A percentile compares a stretch with the other conserved stretches of the same genome.
Conservation (phyloP, 2,888 invertebrate species). For the Dione juno region DNA sequence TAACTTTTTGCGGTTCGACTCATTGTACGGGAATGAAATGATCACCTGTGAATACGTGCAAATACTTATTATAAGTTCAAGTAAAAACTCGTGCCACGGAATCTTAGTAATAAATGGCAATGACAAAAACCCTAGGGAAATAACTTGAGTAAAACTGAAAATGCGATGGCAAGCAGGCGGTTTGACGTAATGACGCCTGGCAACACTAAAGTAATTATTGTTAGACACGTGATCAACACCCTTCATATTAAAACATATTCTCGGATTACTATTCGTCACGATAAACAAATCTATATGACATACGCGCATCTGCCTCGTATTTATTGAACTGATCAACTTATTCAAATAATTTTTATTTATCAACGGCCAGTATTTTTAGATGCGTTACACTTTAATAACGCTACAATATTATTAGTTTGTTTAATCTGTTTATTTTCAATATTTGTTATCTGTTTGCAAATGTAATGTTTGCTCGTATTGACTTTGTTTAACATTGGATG, state of each 20-base stretch:
- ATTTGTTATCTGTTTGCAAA: slow-evolving; percentile 22
- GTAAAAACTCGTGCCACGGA: slow-evolving; percentile 52
- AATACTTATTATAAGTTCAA: slow-evolving; percentile 48
- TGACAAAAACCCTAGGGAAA: slow-evolving; percentile 58
- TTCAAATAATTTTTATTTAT: slow-evolving; percentile 32
- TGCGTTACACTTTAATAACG: slow-evolving; percentile 27
- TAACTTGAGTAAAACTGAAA: slow-evolving; percentile 59
- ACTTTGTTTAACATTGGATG: slow-evolving; percentile 2
- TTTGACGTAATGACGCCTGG: slow-evolving; percentile 55
- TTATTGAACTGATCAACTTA: slow-evolving; percentile 39
- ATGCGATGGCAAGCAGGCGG: slow-evolving; percentile 55
- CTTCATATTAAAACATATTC: slow-evolving; percentile 55
- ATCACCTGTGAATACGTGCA: slow-evolving; percentile 39
- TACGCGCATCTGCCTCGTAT: slow-evolving; percentile 41
- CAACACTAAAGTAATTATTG: slow-evolving; percentile 70
- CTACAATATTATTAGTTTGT: slow-evolving; percentile 33
- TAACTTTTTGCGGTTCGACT: slow-evolving; percentile 25
- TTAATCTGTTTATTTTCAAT: slow-evolving; percentile 23
- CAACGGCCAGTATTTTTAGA: slow-evolving; percentile 36
- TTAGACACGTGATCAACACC: slow-evolving; percentile 64
- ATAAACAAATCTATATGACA: slow-evolving; percentile 46
- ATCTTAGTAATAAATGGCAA: slow-evolving; percentile 65
- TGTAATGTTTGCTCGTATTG: slow-evolving; percentile 23
- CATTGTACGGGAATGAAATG: slow-evolving; percentile 33
- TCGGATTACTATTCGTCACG: slow-evolving; percentile 49